These are phyloP conservation scores for Thalassoma bifasciatum DNA, from an alignment of 2,113 vertebrate species.

Conservation along the genomic window DNA sequence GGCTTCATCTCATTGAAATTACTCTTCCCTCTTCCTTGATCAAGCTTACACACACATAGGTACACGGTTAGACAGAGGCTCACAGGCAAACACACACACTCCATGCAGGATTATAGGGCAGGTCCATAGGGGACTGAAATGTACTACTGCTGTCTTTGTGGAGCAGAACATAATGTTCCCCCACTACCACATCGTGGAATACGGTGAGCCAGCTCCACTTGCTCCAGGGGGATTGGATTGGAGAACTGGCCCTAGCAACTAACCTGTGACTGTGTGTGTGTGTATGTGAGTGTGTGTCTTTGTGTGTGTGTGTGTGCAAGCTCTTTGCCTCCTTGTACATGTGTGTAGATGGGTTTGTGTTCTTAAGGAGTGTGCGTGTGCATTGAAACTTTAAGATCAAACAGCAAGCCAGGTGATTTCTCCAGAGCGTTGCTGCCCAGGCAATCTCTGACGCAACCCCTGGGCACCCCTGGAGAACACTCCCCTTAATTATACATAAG, in stretches of 20 bases:
- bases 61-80: constrained; percentile 36
- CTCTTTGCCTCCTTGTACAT: constrained; percentile 16
- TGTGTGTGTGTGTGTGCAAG: constrained; percentile 1
- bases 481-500: constrained; percentile 77
- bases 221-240: constrained; percentile 61
- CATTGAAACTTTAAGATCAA: constrained; percentile 68
- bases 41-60: constrained; percentile 35
- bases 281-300: constrained; percentile 9
- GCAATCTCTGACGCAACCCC: constrained; percentile 77
- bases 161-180: constrained; percentile 71
- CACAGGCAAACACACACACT: constrained; percentile 34
- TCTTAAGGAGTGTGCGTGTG: constrained; percentile 46
- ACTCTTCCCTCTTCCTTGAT: constrained; percentile 16
- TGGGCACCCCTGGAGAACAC: constrained; percentile 66
- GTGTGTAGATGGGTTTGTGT: constrained; percentile 48
- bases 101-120: constrained; percentile 73
- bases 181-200: constrained; percentile 66
- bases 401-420: constrained; percentile 75
- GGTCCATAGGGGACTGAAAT: constrained; percentile 72
- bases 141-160: constrained; percentile 72
- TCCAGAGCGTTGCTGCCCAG: constrained; percentile 70
- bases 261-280: constrained; percentile 45
- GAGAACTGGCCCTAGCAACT: constrained; percentile 66
- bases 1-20: constrained; percentile 21
- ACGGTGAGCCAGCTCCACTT: constrained; percentile 67